A percentile compares a stretch with the other conserved stretches of the same genome.
Evolutionary conservation across 2,888 invertebrate genomes (phyloP).

Genomic region (Melipona bicolor): DNA sequence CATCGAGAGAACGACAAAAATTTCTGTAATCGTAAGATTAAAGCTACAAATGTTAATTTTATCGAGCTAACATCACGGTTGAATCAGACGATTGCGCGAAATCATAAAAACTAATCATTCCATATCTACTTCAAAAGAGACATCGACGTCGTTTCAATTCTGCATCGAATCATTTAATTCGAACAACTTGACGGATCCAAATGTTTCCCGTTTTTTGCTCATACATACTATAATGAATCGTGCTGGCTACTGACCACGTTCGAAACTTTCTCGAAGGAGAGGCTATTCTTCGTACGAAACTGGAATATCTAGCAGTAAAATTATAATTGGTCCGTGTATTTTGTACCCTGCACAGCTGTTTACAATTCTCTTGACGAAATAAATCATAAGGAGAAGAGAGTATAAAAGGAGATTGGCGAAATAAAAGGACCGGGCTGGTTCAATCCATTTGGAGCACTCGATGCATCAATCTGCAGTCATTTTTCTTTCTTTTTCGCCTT

Average conservation of each 20-base stretch:
- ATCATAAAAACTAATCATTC: neutral
- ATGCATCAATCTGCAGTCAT: constrained; percentile 50
- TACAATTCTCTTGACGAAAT: constrained; percentile 51
- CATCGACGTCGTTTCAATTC: neutral
- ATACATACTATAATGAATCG: constrained; percentile 20
- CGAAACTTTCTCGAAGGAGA: constrained; percentile 44
- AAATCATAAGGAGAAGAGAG: constrained; percentile 46
- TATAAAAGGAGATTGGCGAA: constrained; percentile 20
- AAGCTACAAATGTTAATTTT: constrained; percentile 9
- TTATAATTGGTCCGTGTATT: constrained; percentile 41
- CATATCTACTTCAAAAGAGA: neutral
- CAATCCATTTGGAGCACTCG: neutral
- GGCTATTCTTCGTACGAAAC: constrained; percentile 41
- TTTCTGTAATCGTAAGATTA: neutral
- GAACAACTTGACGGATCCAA: neutral
- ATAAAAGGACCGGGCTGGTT: constrained; percentile 15
- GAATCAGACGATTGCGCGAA: constrained; percentile 18
- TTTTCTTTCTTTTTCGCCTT: neutral
- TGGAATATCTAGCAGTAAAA: constrained; percentile 41
- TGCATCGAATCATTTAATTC: constrained; percentile 31
- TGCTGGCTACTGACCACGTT: neutral
- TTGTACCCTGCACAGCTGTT: too few species aligned
- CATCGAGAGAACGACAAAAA: neutral
- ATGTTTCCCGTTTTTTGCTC: neutral
- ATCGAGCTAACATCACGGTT: neutral